Base-by-base conservation (phyloP, 2,888 invertebrate species). In the Sesia bembeciformis region DNA sequence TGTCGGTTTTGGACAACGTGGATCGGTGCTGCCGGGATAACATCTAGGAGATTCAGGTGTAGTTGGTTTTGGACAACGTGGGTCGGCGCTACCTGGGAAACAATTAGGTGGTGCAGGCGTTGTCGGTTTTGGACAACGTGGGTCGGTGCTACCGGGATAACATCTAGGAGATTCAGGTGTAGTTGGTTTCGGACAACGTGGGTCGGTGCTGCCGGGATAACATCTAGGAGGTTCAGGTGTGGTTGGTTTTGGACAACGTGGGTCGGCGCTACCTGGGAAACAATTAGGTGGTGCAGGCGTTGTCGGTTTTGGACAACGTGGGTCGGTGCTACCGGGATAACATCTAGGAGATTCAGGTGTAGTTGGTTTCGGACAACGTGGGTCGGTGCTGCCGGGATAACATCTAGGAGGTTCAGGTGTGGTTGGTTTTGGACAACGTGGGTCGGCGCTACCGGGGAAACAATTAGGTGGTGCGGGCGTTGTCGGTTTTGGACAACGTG, bases 311-410 rank as follows among this genome's bases (percentile, higher is more conserved):
- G 68, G 68, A 40, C 68, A 68, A 5, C 73, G 63, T 1, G 61
- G 61, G 39, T 74, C 64, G 0, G 54, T 59, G 5, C 77, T 75
- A 0, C 71, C 71, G 0, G 67, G 68, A 52, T 57, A 64, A 7
- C 69, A 66, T 7, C 49, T 57, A 5, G 67, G 60, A 4, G 63
- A 55, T 40, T 62, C 62, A 39, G 66, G 59, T 58, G 68, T 61
- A 54, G 63, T 56, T 46, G 73, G 63, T 59, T 69, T 43, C 4
- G 62, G 66, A 53, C 72, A 73, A 23, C 72, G 54, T 0, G 72
- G 69, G 56, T 82, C 76, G 0, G 53, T 66, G 6, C 75, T 74
- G 3, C 85, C 84, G 3, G 79, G 79, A 54, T 63, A 64, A 58
- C 74, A 66, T 65, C 73, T 58, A 0, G 65, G 67, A n/a, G 58